Percentiles rank a stretch among this genome's conserved stretches.
These are phyloP conservation scores for Carpatolechia fugitivella DNA, from an alignment of 2,888 invertebrate species.

Conservation along the genomic window DNA sequence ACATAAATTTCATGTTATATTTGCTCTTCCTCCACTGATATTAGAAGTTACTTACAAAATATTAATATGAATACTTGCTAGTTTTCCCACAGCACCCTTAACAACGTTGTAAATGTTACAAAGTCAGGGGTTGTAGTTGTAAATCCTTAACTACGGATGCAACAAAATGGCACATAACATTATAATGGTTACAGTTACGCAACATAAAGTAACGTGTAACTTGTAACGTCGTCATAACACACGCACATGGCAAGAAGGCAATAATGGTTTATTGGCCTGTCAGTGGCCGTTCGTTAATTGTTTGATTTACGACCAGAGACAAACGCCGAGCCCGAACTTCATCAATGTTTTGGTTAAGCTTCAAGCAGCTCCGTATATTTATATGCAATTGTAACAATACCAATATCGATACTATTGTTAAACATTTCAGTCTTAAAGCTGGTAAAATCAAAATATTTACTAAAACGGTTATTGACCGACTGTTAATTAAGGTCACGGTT, in stretches of 20 bases:
- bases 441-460: no score
- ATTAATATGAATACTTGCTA: no score
- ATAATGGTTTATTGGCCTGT: conserved; percentile 59
- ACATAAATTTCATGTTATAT: no score
- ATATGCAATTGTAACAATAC: background rate
- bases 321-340: conserved; percentile 33
- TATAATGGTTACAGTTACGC: background rate
- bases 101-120: no score
- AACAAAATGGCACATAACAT: no score
- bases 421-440: background rate
- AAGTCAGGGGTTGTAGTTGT: no score
- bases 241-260: conserved; percentile 23
- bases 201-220: background rate
- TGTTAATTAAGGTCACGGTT: background rate
- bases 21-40: no score
- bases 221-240: background rate
- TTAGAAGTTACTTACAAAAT: no score
- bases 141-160: no score
- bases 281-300: conserved; percentile 57
- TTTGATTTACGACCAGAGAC: conserved; percentile 57
- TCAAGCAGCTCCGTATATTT: background rate
- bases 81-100: no score
- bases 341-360: conserved; percentile 33
- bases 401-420: background rate
- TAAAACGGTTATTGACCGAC: background rate